These are phyloP conservation scores for Perccottus glenii DNA, from an alignment of 2,113 vertebrate genomes.

Conservation along the genomic window DNA sequence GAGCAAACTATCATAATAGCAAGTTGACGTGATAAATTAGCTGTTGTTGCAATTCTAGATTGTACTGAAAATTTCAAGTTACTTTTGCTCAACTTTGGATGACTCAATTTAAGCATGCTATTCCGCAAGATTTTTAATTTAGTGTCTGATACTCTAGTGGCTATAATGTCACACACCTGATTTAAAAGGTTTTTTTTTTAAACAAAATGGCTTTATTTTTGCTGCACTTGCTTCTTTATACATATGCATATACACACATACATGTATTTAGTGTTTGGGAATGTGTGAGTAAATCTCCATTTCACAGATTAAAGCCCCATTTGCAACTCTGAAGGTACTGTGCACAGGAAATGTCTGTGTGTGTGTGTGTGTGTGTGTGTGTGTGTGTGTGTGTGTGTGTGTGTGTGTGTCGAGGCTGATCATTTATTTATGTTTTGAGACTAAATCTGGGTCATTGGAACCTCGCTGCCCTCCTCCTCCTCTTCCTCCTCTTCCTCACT, in stretches of 20 bases:
- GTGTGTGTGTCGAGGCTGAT: slow-evolving; percentile 73
- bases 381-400: slow-evolving; percentile 63
- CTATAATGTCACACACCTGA: too few species aligned
- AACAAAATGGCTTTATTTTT: too few species aligned
- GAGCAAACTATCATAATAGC: too few species aligned
- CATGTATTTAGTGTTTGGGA: not conserved
- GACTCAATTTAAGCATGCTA: too few species aligned
- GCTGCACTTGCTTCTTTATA: not conserved
- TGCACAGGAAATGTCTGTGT: slow-evolving; percentile 8
- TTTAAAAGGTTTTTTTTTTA: too few species aligned
- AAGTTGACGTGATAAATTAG: too few species aligned
- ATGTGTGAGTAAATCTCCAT: slow-evolving; percentile 23
- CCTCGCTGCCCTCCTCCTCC: slow-evolving; percentile 50
- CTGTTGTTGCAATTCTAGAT: too few species aligned
- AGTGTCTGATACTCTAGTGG: too few species aligned
- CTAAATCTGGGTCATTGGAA: slow-evolving; percentile 84
- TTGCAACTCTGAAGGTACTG: slow-evolving; percentile 63
- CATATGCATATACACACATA: not conserved
- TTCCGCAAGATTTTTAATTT: too few species aligned
- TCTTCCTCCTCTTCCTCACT: slow-evolving; percentile 56
- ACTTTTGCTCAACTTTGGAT: too few species aligned
- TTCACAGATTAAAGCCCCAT: slow-evolving; percentile 41
- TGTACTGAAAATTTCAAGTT: too few species aligned
- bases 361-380: slow-evolving; percentile 64
- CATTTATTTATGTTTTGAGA: slow-evolving; percentile 82